Percentiles rank a stretch among this genome's conserved stretches.
These are phyloP conservation scores for Myoxocephalus aenaeus DNA, from an alignment of 2,797 vertebrate genomes.

Conservation along the genomic window DNA sequence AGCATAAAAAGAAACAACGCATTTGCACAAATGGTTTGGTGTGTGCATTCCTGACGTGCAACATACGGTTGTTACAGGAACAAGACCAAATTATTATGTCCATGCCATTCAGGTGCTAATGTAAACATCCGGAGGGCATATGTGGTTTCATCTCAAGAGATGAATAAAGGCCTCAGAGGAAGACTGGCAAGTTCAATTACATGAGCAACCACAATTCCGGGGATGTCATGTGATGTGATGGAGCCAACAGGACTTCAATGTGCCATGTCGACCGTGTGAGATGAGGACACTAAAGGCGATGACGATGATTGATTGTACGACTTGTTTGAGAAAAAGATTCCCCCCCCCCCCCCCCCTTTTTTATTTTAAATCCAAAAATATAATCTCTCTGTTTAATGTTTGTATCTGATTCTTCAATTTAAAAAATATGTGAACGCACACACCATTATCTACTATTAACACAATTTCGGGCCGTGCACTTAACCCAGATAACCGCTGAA, in stretches of 20 bases:
- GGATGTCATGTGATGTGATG: conserved; percentile 59
- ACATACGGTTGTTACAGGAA: conserved; percentile 28
- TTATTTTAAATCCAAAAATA: conserved; percentile 36
- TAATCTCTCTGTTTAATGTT: conserved; percentile 48
- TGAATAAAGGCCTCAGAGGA: conserved; percentile 41
- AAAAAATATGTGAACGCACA: conserved; percentile 16
- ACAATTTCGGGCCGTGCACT: conserved; percentile 15
- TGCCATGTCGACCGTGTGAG: conserved; percentile 44
- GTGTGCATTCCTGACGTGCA: conserved; percentile 9
- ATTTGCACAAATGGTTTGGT: conserved; percentile 6
- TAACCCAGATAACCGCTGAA: conserved; percentile 51
- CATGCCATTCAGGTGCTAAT: conserved; percentile 51
- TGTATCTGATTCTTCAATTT: conserved; percentile 47
- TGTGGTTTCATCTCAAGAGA: conserved; percentile 52
- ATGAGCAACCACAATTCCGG: conserved; percentile 46
- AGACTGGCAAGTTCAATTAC: conserved; percentile 63
- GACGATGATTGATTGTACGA: conserved; percentile 64
- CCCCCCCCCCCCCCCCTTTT: not conserved
- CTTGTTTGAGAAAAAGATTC: conserved; percentile 55
- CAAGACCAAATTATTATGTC: conserved; percentile 55
- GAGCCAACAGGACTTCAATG: conserved; percentile 59
- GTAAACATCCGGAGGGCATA: conserved; percentile 70
- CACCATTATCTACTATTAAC: conserved; percentile 62
- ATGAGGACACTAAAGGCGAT: conserved; percentile 44
- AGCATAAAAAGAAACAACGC: not conserved